phyloP scores from a whole-genome alignment of 1,140 invertebrate genomes.

The Atta colombica region DNA sequence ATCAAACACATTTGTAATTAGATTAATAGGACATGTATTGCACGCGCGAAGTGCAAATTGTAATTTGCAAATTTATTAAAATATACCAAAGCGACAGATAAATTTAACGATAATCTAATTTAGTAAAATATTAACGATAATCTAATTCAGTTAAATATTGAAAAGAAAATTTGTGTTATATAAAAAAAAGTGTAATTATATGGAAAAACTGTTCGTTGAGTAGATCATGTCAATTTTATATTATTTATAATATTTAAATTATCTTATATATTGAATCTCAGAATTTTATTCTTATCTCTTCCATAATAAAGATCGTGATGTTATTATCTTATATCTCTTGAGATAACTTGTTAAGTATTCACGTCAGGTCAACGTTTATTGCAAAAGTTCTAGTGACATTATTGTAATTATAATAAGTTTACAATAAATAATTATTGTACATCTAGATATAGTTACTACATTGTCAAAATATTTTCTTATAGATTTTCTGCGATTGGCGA shows the following conservation, averaged over 20 bases:
- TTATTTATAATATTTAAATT: background rate
- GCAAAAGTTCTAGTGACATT: slow-evolving; percentile 9
- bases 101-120: slow-evolving; percentile 14
- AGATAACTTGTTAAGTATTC: background rate
- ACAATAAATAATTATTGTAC: slow-evolving; percentile 1
- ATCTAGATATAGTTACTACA: background rate
- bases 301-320: slow-evolving; percentile 15
- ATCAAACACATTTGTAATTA: background rate
- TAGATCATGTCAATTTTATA: background rate
- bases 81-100: background rate
- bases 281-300: background rate
- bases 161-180: background rate
- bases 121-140: background rate
- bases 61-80: slow-evolving; percentile 19
- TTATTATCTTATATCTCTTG: slow-evolving; percentile 29
- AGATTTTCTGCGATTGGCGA: background rate
- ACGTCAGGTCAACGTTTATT: slow-evolving; percentile 22
- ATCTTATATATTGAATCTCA: background rate
- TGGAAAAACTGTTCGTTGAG: background rate
- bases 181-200: background rate
- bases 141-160: background rate
- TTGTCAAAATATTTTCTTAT: background rate
- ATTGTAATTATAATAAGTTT: background rate
- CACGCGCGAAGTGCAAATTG: background rate
- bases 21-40: slow-evolving; percentile 18